Base-by-base conservation (phyloP, 2,797 vertebrate genomes). In the Tokudaia tokunoshimensis region DNA sequence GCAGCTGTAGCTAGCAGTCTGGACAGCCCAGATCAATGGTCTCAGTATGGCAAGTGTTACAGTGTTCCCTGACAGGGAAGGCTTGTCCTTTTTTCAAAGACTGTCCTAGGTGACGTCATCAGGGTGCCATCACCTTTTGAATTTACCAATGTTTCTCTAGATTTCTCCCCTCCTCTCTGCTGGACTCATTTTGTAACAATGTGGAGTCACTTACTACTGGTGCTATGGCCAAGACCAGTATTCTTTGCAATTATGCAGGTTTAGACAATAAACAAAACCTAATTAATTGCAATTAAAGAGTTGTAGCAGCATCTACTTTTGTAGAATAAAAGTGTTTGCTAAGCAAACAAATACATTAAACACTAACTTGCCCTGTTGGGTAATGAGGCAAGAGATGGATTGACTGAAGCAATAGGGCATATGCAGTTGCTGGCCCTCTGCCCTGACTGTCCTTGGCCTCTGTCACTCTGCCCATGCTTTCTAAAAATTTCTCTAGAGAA, bases 251-350 rank as follows among this genome's bases (percentile, higher is more conserved):
- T 44, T 55, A 34, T 70, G 82, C 63, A 79, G n/a, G 22, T 91
- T 85, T 90, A 94, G 50, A 76, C 3, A 44, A 37, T 55, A 82
- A 95, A 13, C 37, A 94, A 96, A 94, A 87, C 37, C 55, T 76
- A 89, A 95, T 82, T 80, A 93, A 89, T 91, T 24, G 37, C 10
- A 94, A 90, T 92, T 80, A 95, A 47, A 84, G 92, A 89, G 12
- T 26, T 76, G 41, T 82, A 0, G 78, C 47, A 89, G 47, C 55
- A 52, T 87, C 65, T 76, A 57, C 22, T 41, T 94, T 52, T 92
- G 67, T 63, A 75, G 50, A 20, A 93, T 83, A 78, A 81, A 96
- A 80, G 81, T 7, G 10, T 75, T 88, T 94, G 57, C 82, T 94
- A 86, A 91, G 59, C 96, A 96, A 95, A 88, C 6, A 81, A 17